A percentile compares a stretch with the other conserved stretches of the same genome.
phyloP scores from a whole-genome alignment of 2,888 invertebrate genomes.

The Lypha dubia region DNA sequence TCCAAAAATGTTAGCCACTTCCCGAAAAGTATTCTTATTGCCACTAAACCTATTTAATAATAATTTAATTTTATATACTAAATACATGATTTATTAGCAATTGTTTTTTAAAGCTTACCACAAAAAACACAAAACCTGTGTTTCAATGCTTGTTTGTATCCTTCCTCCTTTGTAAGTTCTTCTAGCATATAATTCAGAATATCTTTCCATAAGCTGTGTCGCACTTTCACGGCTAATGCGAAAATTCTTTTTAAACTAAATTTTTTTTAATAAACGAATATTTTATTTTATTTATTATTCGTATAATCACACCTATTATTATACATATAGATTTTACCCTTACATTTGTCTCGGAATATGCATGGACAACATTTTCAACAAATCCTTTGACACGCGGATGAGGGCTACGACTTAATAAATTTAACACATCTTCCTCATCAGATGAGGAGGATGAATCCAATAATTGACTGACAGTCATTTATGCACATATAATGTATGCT shows the following conservation, averaged over 20 bases:
- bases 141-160: slow-evolving; percentile 4
- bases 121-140: slow-evolving; percentile 28
- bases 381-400: no score
- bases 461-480: no score
- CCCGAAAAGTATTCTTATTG: slow-evolving; percentile 39
- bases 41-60: slow-evolving; percentile 19
- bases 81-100: not conserved
- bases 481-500: no score
- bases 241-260: slow-evolving; percentile 44
- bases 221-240: slow-evolving; percentile 1
- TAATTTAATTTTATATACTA: not conserved
- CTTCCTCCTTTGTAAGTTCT: slow-evolving; percentile 38
- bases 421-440: no score
- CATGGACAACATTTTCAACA: no score
- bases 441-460: no score
- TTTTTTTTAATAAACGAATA: not conserved
- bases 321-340: not conserved
- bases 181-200: not conserved
- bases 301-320: not conserved
- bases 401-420: no score
- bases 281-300: no score
- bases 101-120: not conserved
- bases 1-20: slow-evolving; percentile 46
- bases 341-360: slow-evolving; percentile 24
- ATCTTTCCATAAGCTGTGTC: slow-evolving; percentile 8